Evolutionary conservation across 92 coral and sea anemone genomes (phyloP), one percentile per base, ranked within the genome.

Genomic region (Phenganax stokvisi): DNA sequence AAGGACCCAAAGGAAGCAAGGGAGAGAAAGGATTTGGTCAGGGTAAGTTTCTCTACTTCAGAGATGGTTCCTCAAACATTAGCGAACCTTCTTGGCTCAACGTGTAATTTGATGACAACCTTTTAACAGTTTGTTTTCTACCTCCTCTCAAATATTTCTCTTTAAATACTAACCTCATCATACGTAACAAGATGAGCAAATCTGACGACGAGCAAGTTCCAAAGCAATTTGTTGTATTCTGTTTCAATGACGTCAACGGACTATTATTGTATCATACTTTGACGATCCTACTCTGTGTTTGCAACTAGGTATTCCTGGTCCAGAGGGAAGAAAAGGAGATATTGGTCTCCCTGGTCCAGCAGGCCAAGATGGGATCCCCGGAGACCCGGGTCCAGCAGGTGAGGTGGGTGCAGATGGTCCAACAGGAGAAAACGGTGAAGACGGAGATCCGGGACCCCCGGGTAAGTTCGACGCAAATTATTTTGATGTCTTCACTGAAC

Each of bases 1-100:
- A 84, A 52, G 90, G 90, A 20, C 65, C 7, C 27, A 80, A 87
- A 27, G 90, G 90, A 16, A 76, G 58, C n/a, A 84, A 72, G 44
- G 90, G 90, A 54, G 80, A 71, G 61, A 57, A 71, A 51, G 90
- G 90, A 29, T n/a, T 53, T 15, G 76, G 61, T 54, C 65, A 52
- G 25, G 80, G 80, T 75, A 56, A 75, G 67, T 17, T 65, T 28
- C 25, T 17, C 27, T 65, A 17, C 4, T 0, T 17, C 15, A 10
- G 71, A 5, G 47, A 37, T 37, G 47, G 47, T 37, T 37, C 47
- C 5, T 37, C 47, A 37, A 37, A 37, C 47, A 5, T 37, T 37
- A 37, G 47, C 47, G 47, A 37, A 37, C 47, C 47, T 37, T 37
- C 47, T 37, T 37, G 47, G 47, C 3, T 37, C 47, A 37, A 37